phyloP scores from a whole-genome alignment of 2,888 invertebrate genomes.

The Morinoia aosen region DNA sequence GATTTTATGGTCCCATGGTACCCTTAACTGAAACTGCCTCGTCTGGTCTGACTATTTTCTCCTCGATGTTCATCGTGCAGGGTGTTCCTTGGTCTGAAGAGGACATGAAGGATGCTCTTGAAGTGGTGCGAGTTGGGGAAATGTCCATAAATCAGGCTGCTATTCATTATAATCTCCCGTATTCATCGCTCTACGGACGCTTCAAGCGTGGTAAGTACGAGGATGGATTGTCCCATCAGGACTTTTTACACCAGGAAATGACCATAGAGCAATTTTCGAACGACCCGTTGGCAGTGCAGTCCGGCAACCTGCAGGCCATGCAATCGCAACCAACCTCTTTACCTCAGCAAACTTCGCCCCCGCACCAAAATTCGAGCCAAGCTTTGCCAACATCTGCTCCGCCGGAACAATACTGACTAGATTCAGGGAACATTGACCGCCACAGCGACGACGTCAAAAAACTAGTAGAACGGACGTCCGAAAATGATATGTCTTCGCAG shows the following conservation, averaged over 20 bases:
- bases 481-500: conserved; percentile 54
- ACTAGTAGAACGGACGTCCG: conserved; percentile 55
- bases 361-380: conserved; percentile 56
- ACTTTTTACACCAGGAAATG: conserved; percentile 67
- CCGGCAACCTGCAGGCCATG: conserved; percentile 18
- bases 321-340: conserved; percentile 53
- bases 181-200: conserved; percentile 89
- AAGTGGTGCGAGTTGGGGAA: conserved; percentile 89
- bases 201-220: conserved; percentile 76
- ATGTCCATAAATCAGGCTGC: conserved; percentile 95
- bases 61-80: conserved; percentile 28
- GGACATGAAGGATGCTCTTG: conserved; percentile 90
- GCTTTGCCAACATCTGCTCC: conserved; percentile 62
- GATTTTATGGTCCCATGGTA: neutral
- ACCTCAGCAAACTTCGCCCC: conserved; percentile 58
- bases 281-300: conserved; percentile 55
- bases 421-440: conserved; percentile 67
- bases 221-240: conserved; percentile 67
- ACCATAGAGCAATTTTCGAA: conserved; percentile 67
- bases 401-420: conserved; percentile 67
- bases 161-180: conserved; percentile 90
- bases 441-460: conserved; percentile 66
- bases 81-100: conserved; percentile 89
- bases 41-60: neutral
- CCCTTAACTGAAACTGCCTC: neutral